These are phyloP conservation scores for Paramormyrops hopkinsi DNA, from an alignment of 2,797 vertebrate genomes.

Conservation along the genomic window DNA sequence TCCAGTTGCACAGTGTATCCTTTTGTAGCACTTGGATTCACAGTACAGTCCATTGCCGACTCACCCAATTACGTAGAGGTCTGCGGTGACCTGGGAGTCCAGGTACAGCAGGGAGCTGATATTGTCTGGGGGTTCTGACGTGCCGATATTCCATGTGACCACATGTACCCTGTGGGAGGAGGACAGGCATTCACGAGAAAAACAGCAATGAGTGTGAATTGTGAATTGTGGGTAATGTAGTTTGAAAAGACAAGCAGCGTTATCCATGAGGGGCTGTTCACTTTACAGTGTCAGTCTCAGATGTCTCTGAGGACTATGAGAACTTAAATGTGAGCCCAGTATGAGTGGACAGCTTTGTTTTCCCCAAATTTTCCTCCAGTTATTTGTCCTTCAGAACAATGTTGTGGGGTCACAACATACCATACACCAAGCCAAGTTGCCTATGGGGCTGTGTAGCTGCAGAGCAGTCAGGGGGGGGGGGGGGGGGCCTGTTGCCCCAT, in stretches of 20 bases:
- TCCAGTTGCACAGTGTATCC: background rate
- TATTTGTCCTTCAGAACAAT: background rate
- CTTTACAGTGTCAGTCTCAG: background rate
- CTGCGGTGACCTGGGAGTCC: slow-evolving; percentile 50
- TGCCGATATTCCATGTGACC: slow-evolving; percentile 92
- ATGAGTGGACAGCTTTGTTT: background rate
- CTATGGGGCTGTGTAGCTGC: background rate
- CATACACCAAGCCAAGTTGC: background rate
- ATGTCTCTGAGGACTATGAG: background rate
- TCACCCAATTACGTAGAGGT: slow-evolving; percentile 89
- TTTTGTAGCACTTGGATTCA: slow-evolving; percentile 2
- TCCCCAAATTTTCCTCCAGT: background rate
- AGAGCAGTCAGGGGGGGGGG: background rate
- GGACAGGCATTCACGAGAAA: background rate
- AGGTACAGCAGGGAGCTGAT: slow-evolving; percentile 74
- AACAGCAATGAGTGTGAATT: background rate
- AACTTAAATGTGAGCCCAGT: background rate
- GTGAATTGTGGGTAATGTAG: background rate
- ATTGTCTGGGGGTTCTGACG: slow-evolving; percentile 75
- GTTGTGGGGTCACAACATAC: background rate
- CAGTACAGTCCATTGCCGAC: slow-evolving; percentile 31
- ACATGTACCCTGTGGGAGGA: slow-evolving; percentile 69
- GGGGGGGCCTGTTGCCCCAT: background rate
- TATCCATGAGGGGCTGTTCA: background rate
- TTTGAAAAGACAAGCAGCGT: background rate